A percentile compares a stretch with the other conserved stretches of the same genome.
phyloP scores from a whole-genome alignment of 2,113 vertebrate genomes.

The Esox niger region DNA sequence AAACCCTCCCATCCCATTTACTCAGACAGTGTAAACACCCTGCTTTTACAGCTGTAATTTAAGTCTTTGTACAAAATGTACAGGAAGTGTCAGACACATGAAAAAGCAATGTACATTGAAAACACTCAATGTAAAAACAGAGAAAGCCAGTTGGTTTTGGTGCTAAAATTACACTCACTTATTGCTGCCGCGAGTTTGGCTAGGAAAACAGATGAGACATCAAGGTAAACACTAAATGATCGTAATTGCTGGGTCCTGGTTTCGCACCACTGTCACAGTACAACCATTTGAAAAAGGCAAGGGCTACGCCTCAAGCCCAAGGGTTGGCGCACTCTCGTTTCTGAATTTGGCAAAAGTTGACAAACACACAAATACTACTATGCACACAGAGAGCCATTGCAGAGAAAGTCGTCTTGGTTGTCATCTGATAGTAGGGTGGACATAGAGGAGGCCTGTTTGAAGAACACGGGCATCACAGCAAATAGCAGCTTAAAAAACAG shows the following conservation, averaged over 20 bases:
- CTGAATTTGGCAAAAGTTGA: slow-evolving; percentile 11
- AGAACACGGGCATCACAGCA: background rate
- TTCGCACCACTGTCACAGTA: slow-evolving; percentile 15
- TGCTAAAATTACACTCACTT: slow-evolving; percentile 46
- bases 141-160: slow-evolving; percentile 27
- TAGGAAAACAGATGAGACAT: slow-evolving; percentile 24
- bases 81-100: slow-evolving; percentile 36
- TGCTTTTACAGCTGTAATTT: slow-evolving; percentile 43
- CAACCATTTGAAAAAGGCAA: slow-evolving; percentile 32
- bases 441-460: background rate
- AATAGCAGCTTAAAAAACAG: background rate
- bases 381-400: slow-evolving; percentile 13
- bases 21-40: slow-evolving; percentile 34
- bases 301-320: background rate
- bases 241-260: slow-evolving; percentile 20
- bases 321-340: background rate
- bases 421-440: background rate
- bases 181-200: slow-evolving; percentile 43
- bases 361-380: slow-evolving; percentile 36
- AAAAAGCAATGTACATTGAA: slow-evolving; percentile 36
- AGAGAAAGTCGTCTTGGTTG: slow-evolving; percentile 12
- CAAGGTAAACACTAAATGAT: slow-evolving; percentile 18
- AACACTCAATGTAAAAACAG: slow-evolving; percentile 37
- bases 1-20: slow-evolving; percentile 8
- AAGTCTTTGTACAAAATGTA: slow-evolving; percentile 52